Base-by-base conservation (phyloP, 1,140 invertebrate genomes). In the Drosophila bocqueti region DNA sequence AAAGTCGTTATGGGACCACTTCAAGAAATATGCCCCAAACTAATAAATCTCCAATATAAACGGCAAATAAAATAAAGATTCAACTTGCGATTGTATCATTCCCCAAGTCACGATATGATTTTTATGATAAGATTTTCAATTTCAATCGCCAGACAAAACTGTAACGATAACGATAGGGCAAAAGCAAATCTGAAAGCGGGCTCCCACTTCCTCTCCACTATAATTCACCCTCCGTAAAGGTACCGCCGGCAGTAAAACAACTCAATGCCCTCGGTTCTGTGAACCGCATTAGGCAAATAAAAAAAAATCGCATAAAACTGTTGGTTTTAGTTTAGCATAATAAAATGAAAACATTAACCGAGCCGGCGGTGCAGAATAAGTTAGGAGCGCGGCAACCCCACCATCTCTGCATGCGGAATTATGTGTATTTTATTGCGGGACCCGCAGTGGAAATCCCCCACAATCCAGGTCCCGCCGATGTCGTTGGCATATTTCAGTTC, bases 61-160 rank as follows among this genome's bases (percentile, higher is more conserved):
- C 10, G 67, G 63, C 29, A 73, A 73, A 74, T 74, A 61, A 74
- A 74, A 74, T 73, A 72, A 73, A 61, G 71, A 74, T 74, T 73
- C 71, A 38, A 61, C 71, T 71, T 79, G 49, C 60, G 68, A 83
- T 84, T 67, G 64, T 52, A 43, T 59, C 73, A 42, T 60, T 46
- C n/a, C 11, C 11, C 57, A 10, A 67, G 74, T 74, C 82, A 82
- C 79, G 75, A 86, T 55, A 82, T 82, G 54, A 78, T 72, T 75
- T 81, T 59, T 79, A 82, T 65, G 75, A 82, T 82, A 71, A 86
- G 75, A 82, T 85, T 82, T 86, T 86, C 83, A 82, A 82, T 85
- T 85, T 86, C 69, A 69, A 85, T 86, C 57, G 58, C 34, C 38
- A 60, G 61, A 49, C 68, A 76, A 34, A 77, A 68, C 52, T 57